phyloP scores from a whole-genome alignment of 53 echinoderm and acorn worm species.

The Echinarachnius parma region DNA sequence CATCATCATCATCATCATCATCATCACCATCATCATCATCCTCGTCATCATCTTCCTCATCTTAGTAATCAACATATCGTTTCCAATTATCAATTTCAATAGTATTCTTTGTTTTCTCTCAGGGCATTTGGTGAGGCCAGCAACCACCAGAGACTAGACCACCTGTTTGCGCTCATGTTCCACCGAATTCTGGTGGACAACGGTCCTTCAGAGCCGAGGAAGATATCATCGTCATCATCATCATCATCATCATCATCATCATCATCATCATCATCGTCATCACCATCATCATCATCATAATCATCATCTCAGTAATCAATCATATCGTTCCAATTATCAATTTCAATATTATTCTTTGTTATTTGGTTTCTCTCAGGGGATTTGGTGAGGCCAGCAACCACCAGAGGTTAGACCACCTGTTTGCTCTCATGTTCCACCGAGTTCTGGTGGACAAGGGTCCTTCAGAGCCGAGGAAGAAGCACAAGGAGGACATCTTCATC shows the following conservation, averaged over 20 bases:
- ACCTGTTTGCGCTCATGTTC: constrained; percentile 70
- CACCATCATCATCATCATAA: constrained; percentile 8
- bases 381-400: constrained; percentile 72
- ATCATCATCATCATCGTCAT: constrained; percentile 4
- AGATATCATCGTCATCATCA: constrained; percentile 17
- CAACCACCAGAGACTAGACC: constrained; percentile 5
- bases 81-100: too few relatives aligned
- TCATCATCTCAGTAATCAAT: neutral
- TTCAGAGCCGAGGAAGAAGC: constrained; percentile 45
- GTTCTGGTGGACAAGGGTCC: constrained; percentile 56
- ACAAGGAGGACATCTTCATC: constrained; percentile 72
- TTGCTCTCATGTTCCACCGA: constrained; percentile 78
- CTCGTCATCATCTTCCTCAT: too few relatives aligned
- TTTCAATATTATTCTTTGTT: neutral
- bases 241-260: constrained; percentile 25
- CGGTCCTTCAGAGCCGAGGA: constrained; percentile 33
- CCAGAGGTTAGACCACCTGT: constrained; percentile 79
- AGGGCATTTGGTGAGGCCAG: constrained; percentile 76
- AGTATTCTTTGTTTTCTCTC: too few relatives aligned
- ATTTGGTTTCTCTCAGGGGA: constrained; percentile 46
- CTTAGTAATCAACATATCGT: too few relatives aligned
- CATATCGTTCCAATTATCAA: neutral
- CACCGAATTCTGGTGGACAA: constrained; percentile 69
- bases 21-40: too few relatives aligned
- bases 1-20: too few relatives aligned